A percentile compares a stretch with the other conserved stretches of the same genome.
These are phyloP conservation scores for Noctua fimbriata DNA, from an alignment of 2,888 invertebrate genomes.

Conservation along the genomic window DNA sequence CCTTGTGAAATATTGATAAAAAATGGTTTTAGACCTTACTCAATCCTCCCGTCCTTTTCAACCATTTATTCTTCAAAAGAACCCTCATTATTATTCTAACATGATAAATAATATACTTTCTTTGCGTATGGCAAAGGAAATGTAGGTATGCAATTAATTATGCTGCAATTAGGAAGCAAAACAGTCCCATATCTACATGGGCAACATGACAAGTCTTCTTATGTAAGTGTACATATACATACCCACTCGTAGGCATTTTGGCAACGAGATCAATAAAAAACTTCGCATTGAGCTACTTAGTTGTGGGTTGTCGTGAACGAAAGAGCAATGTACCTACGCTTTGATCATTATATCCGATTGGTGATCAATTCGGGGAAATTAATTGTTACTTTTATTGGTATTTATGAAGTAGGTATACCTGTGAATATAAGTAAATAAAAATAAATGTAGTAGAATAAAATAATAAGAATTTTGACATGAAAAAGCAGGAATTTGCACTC, in stretches of 20 bases:
- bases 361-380: background rate
- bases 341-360: background rate
- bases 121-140: background rate
- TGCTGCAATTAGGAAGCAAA: background rate
- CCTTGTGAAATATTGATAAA: slow-evolving; percentile 42
- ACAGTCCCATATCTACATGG: background rate
- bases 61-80: background rate
- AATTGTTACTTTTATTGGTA: background rate
- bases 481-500: background rate
- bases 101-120: background rate
- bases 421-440: background rate
- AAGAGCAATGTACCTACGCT: background rate
- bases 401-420: background rate
- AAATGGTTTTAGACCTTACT: slow-evolving; percentile 21
- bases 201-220: background rate
- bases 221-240: background rate
- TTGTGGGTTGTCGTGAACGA: background rate
- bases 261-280: background rate
- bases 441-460: background rate
- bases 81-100: background rate
- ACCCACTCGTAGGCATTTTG: background rate
- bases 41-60: slow-evolving; percentile 7
- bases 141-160: background rate
- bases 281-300: background rate
- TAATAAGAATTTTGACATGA: background rate